These are phyloP conservation scores for Sebastes nivosus DNA, from an alignment of 2,797 vertebrate species.

Conservation along the genomic window DNA sequence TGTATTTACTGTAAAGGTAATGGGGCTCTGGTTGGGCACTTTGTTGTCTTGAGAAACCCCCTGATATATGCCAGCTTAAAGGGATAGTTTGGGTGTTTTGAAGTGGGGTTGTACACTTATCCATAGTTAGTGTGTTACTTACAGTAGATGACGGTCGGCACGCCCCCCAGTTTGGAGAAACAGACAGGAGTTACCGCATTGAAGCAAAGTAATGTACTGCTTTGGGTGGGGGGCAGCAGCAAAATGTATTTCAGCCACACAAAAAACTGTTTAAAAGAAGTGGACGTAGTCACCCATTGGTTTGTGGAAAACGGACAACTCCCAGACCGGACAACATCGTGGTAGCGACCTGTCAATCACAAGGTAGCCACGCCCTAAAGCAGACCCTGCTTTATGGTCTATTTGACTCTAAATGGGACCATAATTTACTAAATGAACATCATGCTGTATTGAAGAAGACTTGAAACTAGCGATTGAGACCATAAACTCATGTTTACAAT, in stretches of 20 bases:
- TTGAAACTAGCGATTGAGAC: too few species aligned
- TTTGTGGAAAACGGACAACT: too few species aligned
- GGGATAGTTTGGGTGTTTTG: background rate
- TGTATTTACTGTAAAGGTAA: slow-evolving; percentile 37
- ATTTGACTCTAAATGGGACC: too few species aligned
- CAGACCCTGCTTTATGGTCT: too few species aligned
- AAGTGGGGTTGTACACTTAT: background rate
- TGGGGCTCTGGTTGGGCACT: background rate
- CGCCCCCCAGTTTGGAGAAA: background rate
- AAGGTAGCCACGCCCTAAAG: too few species aligned
- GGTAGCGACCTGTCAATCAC: fast-evolving
- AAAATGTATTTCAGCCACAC: too few species aligned
- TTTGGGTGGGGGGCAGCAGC: fast-evolving
- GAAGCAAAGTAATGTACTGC: background rate
- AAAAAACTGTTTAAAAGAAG: too few species aligned
- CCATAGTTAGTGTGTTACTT: background rate
- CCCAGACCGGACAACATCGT: too few species aligned
- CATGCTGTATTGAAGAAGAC: fast-evolving
- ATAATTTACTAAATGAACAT: too few species aligned
- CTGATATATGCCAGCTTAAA: background rate
- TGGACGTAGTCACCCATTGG: too few species aligned
- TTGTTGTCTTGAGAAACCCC: background rate
- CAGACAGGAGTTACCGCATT: background rate
- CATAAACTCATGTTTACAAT: too few species aligned
- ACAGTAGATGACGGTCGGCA: background rate